These are phyloP conservation scores for Operophtera brumata DNA, from an alignment of 2,888 invertebrate species.

Conservation along the genomic window DNA sequence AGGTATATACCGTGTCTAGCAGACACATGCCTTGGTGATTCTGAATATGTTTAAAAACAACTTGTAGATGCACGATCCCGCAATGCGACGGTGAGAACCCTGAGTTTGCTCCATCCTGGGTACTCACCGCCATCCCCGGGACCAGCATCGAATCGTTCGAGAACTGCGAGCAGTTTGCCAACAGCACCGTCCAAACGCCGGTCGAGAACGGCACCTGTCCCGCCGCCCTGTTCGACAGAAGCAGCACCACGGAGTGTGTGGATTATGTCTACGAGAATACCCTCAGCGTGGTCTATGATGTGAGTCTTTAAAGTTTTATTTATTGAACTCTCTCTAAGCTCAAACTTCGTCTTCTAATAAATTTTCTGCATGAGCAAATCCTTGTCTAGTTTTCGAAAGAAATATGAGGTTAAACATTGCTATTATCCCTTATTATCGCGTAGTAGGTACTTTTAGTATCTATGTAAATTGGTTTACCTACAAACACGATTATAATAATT, in stretches of 20 bases:
- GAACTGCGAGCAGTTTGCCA: constrained; percentile 54
- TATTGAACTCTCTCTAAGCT: too few relatives aligned
- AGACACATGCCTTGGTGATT: too few relatives aligned
- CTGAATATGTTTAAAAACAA: too few relatives aligned
- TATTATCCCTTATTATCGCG: too few relatives aligned
- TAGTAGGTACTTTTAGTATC: too few relatives aligned
- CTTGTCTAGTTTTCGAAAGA: too few relatives aligned
- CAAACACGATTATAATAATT: neutral
- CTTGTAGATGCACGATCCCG: constrained; percentile 56
- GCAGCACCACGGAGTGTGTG: constrained; percentile 46
- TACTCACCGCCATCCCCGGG: constrained; percentile 57
- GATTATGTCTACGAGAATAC: constrained; percentile 61
- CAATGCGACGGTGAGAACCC: constrained; percentile 58
- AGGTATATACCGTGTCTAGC: too few relatives aligned
- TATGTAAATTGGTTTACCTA: too few relatives aligned
- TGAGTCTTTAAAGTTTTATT: constrained; percentile 54
- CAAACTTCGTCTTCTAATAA: too few relatives aligned
- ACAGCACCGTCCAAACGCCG: constrained; percentile 35
- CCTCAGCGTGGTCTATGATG: constrained; percentile 67
- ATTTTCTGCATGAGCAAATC: too few relatives aligned
- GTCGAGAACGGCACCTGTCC: constrained; percentile 49
- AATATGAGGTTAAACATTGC: too few relatives aligned
- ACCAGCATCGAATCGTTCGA: constrained; percentile 49
- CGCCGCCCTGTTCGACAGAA: constrained; percentile 51
- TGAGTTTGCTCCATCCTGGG: constrained; percentile 56